phyloP scores from a whole-genome alignment of 2,113 vertebrate genomes.

The Sinocyclocheilus rhinocerous region DNA sequence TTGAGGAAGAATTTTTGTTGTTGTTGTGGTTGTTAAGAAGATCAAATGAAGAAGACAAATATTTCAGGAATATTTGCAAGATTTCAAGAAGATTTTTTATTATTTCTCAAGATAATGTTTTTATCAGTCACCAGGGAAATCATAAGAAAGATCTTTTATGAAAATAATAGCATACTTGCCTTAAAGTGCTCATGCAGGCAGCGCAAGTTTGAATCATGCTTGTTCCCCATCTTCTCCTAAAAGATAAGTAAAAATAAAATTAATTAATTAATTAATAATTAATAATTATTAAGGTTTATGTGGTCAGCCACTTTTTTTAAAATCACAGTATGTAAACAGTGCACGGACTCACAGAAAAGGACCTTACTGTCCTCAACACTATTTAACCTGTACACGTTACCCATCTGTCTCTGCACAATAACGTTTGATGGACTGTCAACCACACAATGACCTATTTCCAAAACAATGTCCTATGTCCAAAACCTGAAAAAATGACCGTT shows the following conservation, averaged over 20 bases:
- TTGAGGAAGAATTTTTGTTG: background rate
- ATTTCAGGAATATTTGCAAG: background rate
- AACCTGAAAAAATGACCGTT: background rate
- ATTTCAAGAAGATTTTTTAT: background rate
- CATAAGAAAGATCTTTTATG: background rate
- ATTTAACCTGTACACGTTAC: background rate
- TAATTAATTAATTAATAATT: background rate
- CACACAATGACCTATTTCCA: slow-evolving; percentile 1
- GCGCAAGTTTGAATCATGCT: background rate
- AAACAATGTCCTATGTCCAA: slow-evolving; percentile 9
- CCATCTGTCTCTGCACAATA: slow-evolving; percentile 1
- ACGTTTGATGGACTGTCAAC: background rate
- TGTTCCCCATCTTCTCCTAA: background rate
- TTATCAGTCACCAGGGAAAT: background rate
- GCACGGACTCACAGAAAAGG: background rate
- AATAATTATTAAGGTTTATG: background rate
- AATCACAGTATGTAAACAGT: no score
- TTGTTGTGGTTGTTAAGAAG: background rate
- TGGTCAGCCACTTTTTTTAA: background rate
- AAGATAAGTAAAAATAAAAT: background rate
- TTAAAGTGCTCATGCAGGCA: background rate
- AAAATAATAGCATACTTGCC: background rate
- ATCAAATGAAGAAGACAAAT: background rate
- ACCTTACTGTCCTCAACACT: background rate
- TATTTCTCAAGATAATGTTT: background rate